Conservation (phyloP, 2,113 vertebrate genomes). For the Cisticola juncidis region DNA sequence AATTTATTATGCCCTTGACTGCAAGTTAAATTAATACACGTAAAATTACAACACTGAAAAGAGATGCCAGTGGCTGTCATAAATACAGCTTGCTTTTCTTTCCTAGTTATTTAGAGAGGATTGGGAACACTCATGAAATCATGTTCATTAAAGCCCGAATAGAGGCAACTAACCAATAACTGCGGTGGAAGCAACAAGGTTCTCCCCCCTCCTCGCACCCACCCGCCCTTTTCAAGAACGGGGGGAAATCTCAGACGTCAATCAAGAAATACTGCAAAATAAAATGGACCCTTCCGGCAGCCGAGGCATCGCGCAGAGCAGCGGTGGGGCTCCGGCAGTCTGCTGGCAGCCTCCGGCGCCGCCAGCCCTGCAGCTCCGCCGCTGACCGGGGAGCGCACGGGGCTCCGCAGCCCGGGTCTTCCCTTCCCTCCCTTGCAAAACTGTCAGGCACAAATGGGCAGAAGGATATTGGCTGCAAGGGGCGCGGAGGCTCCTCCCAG, state of each 20-base stretch:
- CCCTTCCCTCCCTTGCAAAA: conserved; percentile 29
- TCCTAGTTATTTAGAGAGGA: neutral
- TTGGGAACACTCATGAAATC: conserved; percentile 9
- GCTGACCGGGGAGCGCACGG: conserved; percentile 28
- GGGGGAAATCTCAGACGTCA: conserved; percentile 40
- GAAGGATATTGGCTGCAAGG: conserved; percentile 73
- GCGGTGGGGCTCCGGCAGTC: neutral
- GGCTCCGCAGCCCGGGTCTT: neutral
- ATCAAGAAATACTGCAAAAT: conserved; percentile 65
- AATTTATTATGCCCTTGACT: conserved; percentile 11
- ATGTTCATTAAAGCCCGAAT: neutral
- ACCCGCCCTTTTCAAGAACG: neutral
- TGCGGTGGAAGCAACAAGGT: conserved; percentile 52
- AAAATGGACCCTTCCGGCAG: conserved; percentile 69
- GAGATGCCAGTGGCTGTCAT: neutral
- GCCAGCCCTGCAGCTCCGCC: neutral
- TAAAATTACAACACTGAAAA: neutral
- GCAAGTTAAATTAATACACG: neutral
- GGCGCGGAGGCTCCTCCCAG: conserved; percentile 78
- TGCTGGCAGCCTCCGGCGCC: neutral
- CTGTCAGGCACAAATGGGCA: conserved; percentile 64
- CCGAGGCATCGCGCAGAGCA: neutral
- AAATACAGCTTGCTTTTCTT: neutral
- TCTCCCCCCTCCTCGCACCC: neutral
- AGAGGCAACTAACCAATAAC: conserved; percentile 50